phyloP scores from a whole-genome alignment of 2,797 vertebrate genomes.

The Bradypodion ventrale region DNA sequence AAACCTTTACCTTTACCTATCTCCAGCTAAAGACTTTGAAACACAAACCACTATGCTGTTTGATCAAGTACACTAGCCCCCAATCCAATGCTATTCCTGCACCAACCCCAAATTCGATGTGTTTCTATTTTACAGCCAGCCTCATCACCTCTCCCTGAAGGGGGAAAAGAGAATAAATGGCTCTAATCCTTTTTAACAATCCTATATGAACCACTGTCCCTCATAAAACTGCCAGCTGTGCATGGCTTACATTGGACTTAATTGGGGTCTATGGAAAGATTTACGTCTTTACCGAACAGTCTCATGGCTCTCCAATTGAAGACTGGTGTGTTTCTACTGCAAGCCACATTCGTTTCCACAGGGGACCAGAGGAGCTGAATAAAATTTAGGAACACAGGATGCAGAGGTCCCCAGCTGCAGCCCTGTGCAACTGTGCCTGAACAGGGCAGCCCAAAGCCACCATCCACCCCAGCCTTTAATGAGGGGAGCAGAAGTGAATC shows the following conservation, averaged over 20 bases:
- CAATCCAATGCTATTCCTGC: not conserved
- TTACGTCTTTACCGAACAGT: slow-evolving; percentile 19
- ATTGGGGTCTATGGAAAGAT: not conserved
- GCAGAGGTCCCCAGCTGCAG: not conserved
- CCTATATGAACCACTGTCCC: not conserved
- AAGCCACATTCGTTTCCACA: not conserved
- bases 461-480: not conserved
- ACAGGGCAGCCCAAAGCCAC: not conserved
- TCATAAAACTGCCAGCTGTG: slow-evolving; percentile 1
- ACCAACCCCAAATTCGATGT: not conserved
- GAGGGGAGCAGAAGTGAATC: not conserved
- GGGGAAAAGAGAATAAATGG: fast-evolving
- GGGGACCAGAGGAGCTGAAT: not conserved
- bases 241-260: not conserved
- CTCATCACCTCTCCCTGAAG: not conserved
- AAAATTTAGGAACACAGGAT: not conserved
- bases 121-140: not conserved
- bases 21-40: no score
- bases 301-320: not conserved
- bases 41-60: no score
- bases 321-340: slow-evolving; percentile 15
- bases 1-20: no score
- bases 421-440: not conserved
- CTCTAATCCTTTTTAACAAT: not conserved
- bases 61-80: not conserved